Base-by-base conservation (phyloP, 2,888 invertebrate genomes). In the Plutella xylostella region DNA sequence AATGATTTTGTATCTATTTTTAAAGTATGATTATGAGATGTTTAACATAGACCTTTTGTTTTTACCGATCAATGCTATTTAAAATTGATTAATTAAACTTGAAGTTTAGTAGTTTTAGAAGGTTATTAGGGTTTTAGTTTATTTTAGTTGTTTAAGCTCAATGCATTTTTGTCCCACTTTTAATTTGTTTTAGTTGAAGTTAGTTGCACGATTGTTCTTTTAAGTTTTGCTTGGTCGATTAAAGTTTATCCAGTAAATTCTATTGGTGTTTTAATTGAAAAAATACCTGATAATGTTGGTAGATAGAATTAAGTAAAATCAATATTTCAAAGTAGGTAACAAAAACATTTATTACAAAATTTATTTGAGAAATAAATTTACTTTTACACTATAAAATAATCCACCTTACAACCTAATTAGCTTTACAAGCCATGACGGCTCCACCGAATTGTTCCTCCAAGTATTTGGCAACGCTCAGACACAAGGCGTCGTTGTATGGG, bases 381-480 rank as follows among this genome's bases (percentile, higher is more conserved):
- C n/a, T n/a, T n/a, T n/a, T n/a, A n/a, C n/a, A n/a, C n/a, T n/a
- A n/a, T n/a, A n/a, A n/a, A n/a, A n/a, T n/a, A n/a, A n/a, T n/a
- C n/a, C n/a, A n/a, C n/a, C n/a, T n/a, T n/a, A n/a, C n/a, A n/a
- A n/a, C n/a, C n/a, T n/a, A n/a, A n/a, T n/a, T n/a, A n/a, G n/a
- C n/a, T n/a, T 68, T 70, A 53, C 82, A 87, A 17, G 90, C 88
- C 57, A 87, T 85, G 4, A 88, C 80, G 79, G 92, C 91, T 0
- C 94, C 94, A 4, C 92, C 92, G 60, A 93, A 92, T 12, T 86
- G 86, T 49, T 85, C 85, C 61, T 94, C 93, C 31, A 96, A 66
- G 56, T 92, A 92, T 58, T 86, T 85, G 4, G 95, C 94, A 1
- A 94, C 90, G 0, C 91, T 88, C 19, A 96, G 68, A 52, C 91